Percentiles rank a stretch among this genome's conserved stretches.
These are phyloP conservation scores for Drosophila nikananu DNA, from an alignment of 1,140 invertebrate genomes.

Conservation along the genomic window DNA sequence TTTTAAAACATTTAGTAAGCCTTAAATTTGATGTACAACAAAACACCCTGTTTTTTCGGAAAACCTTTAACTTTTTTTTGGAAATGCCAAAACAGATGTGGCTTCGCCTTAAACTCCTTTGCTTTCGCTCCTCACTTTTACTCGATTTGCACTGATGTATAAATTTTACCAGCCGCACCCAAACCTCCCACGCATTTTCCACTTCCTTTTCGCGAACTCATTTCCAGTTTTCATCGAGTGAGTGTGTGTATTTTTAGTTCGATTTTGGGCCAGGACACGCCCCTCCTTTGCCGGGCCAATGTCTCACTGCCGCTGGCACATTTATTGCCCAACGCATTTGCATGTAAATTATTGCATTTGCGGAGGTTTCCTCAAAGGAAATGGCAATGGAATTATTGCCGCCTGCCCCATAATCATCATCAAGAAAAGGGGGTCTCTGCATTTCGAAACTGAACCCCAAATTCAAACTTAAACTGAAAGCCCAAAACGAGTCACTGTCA, in stretches of 20 bases:
- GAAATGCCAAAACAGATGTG: slow-evolving; percentile 64
- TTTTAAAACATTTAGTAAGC: neutral
- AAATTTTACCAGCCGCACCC: neutral
- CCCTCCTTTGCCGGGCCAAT: slow-evolving; percentile 18
- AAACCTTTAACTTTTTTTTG: slow-evolving; percentile 28
- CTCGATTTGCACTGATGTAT: slow-evolving; percentile 12
- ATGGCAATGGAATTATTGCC: slow-evolving; percentile 58
- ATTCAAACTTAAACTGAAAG: neutral
- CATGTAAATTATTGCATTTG: slow-evolving; percentile 79
- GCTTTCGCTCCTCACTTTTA: neutral
- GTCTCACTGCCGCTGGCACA: slow-evolving; percentile 65
- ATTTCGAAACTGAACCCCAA: neutral
- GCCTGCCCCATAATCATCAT: slow-evolving; percentile 46
- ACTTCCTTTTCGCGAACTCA: slow-evolving; percentile 49
- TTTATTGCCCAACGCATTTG: slow-evolving; percentile 77
- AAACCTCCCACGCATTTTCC: slow-evolving; percentile 6
- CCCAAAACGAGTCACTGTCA: neutral
- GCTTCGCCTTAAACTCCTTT: slow-evolving; percentile 25
- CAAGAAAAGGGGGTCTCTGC: slow-evolving; percentile 2
- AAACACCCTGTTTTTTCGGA: slow-evolving; percentile 19
- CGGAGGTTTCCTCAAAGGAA: slow-evolving; percentile 39
- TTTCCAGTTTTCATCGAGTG: slow-evolving; percentile 45
- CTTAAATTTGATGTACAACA: no score
- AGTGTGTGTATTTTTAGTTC: slow-evolving; percentile 41
- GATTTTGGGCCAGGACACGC: slow-evolving; percentile 35